Evolutionary conservation across 1,140 invertebrate genomes (phyloP), one percentile per base, ranked within the genome.

Genomic region (Alviniconcha marisindica): DNA sequence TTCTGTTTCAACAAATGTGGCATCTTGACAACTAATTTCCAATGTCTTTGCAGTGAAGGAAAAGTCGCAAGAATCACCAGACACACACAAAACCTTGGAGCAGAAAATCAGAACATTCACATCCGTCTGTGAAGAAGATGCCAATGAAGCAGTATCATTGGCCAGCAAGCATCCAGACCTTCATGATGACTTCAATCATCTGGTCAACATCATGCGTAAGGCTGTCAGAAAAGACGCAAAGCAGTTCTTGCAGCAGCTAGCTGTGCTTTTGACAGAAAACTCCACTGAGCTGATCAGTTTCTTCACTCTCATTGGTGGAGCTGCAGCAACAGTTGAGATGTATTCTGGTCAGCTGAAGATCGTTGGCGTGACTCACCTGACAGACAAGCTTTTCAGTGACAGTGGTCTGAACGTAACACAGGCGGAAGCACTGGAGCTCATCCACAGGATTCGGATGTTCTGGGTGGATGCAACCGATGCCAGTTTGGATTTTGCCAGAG

Each of bases 201-300:
- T 33, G 5, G 63, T 36, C 63, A 69, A 69, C 63, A 69, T 69
- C 33, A 69, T 69, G 63, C 63, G 36, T 10, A 31, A 69, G 28
- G 63, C 36, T 31, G 63, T 69, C 63, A 69, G 63, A 4, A 36
- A 36, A 5, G 33, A 69, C 18, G 0, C 28, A 0, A 14, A 69
- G 0, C 28, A 28, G 33, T 31, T 69, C 31, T 7, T 36, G 7
- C 24, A 36, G 2, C 63, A 69, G 63, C 63, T 69, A 24, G 4
- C 15, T 31, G 28, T 1, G 10, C 31, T 69, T 1, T 14, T 18
- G 10, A 24, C 28, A 10, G 33, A 14, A 7, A 33, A 14, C 4
- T 14, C 5, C 28, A 69, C 24, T 33, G 28, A 69, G 31, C 10
- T 69, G 28, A 33, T 69, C 5, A 31, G 36, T 31, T 69, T 69